These are phyloP conservation scores for Lethrus apterus DNA, from an alignment of 1,140 invertebrate genomes.

Conservation along the genomic window DNA sequence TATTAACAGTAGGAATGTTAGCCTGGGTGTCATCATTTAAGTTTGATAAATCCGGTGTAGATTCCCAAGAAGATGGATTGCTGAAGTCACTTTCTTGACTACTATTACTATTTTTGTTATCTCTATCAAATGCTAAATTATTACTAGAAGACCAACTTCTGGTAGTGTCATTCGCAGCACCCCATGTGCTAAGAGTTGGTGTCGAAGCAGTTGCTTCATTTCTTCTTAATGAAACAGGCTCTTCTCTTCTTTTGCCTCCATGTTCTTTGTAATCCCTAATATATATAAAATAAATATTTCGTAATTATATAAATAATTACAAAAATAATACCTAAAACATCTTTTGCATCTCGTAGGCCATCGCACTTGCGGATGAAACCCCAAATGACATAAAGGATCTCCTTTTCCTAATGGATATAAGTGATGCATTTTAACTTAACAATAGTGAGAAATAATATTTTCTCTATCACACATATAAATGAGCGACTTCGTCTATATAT, in stretches of 20 bases:
- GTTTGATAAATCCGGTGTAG: conserved; percentile 60
- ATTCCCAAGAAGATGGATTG: conserved; percentile 57
- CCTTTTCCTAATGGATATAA: conserved; percentile 72
- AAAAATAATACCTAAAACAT: conserved; percentile 65
- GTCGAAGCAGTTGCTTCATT: conserved; percentile 70
- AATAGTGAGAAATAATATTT: conserved; percentile 8
- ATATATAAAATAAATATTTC: conserved; percentile 20
- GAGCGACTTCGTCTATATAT: conserved; percentile 20
- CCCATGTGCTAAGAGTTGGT: conserved; percentile 61
- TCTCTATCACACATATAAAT: conserved; percentile 12
- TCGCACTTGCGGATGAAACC: conserved; percentile 89
- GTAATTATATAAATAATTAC: not conserved
- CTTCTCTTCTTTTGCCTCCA: conserved; percentile 56
- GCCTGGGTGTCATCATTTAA: conserved; percentile 45
- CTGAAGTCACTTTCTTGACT: conserved; percentile 13
- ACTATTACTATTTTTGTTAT: conserved; percentile 21
- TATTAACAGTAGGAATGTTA: conserved; percentile 53
- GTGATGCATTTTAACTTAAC: conserved; percentile 59
- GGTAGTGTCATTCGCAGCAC: conserved; percentile 39
- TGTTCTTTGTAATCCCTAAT: conserved; percentile 82
- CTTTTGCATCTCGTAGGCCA: conserved; percentile 89
- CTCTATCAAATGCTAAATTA: conserved; percentile 38
- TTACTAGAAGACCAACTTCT: conserved; percentile 51
- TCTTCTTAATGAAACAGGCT: conserved; percentile 36
- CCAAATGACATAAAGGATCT: conserved; percentile 81